These are phyloP conservation scores for Dicranocentrus wangi DNA, from an alignment of 2,888 invertebrate genomes.

Conservation along the genomic window DNA sequence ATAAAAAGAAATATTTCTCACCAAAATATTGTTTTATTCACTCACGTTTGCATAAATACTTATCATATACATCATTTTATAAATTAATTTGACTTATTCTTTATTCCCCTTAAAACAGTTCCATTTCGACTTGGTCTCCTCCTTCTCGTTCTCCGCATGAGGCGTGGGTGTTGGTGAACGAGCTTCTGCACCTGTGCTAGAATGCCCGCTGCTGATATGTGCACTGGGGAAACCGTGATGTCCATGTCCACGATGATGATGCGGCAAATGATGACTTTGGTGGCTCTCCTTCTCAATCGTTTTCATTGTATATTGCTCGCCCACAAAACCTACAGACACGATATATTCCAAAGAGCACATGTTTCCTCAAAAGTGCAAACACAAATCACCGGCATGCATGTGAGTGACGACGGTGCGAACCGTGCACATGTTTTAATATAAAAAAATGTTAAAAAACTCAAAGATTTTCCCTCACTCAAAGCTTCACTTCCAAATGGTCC, in stretches of 20 bases:
- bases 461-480: conserved; percentile 29
- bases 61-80: too few species aligned
- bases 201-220: background rate
- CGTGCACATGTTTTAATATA: background rate
- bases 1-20: too few species aligned
- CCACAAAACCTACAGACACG: conserved; percentile 49
- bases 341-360: background rate
- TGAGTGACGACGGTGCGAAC: background rate
- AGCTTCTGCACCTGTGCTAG: conserved; percentile 19
- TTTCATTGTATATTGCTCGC: conserved; percentile 55
- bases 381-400: background rate
- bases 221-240: background rate
- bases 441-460: background rate
- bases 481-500: conserved; percentile 58
- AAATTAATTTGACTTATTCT: too few species aligned
- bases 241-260: conserved; percentile 3
- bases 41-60: too few species aligned
- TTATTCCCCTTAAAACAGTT: conserved; percentile 37
- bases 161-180: background rate
- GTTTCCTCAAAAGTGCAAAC: too few species aligned
- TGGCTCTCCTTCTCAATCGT: conserved; percentile 47
- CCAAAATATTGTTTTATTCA: too few species aligned
- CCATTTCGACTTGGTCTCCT: conserved; percentile 16
- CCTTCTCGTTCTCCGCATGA: background rate
- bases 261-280: conserved; percentile 10